Base-by-base conservation (phyloP, 1,140 invertebrate species). In the Drosophila nebulosa region DNA sequence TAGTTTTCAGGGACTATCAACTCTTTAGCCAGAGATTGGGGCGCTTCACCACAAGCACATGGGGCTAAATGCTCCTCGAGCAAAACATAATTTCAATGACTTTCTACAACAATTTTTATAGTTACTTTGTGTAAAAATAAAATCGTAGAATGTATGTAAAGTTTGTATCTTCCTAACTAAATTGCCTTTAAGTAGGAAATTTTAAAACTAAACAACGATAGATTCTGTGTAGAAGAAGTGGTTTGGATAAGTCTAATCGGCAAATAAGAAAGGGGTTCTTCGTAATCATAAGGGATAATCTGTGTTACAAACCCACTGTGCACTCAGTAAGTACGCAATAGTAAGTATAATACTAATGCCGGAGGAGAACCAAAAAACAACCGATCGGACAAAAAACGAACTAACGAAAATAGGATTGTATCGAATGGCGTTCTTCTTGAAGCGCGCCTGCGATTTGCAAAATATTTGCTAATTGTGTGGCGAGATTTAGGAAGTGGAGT, bases 381-480 rank as follows among this genome's bases (percentile, higher is more conserved):
- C 39, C 50, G 57, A 69, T 26, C 24, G 46, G 68, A 52, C 16
- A 24, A 58, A 57, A 58, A 72, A 69, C 39, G 24, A 35, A 70
- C 50, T 35, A 74, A 79, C 79, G 79, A 88, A 90, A 90, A 90
- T 90, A 90, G 88, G 90, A 90, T 90, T 90, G 88, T 90, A 90
- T 90, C 88, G 74, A 89, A 73, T 74, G 88, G 88, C 88, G 88
- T 79, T 88, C 78, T 77, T 90, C 83, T 46, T 90, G 76, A 79
- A 88, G 83, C 78, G 74, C 86, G 83, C 89, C 84, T 88, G 84
- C 78, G 86, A 88, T 88, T 90, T 90, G 88, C 88, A 88, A 88
- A 90, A 90, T 90, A 90, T 90, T 90, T 90, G 90, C 88, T 90
- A 88, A 90, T 90, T 90, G 88, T 88, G 83, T 90, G 79, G 79